These are phyloP conservation scores for Halisarca cf. caerulea DNA, from an alignment of 37 sponge, comb jelly and placozoan species.

Conservation along the genomic window DNA sequence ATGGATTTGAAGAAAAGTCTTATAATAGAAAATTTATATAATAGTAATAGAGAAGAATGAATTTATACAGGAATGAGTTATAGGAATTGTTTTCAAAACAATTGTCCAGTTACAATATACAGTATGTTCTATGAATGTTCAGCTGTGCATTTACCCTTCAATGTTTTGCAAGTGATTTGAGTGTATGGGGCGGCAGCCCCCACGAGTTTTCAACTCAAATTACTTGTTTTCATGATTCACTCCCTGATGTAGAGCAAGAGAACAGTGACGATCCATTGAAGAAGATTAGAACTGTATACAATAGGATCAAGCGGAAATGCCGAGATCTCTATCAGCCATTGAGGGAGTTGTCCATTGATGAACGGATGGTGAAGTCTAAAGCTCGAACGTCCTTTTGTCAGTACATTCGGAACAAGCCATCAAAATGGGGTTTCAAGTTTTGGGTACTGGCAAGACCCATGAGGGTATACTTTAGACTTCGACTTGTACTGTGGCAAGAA, in stretches of 20 bases:
- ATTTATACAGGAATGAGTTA: too few species aligned
- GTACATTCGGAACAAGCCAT: background rate
- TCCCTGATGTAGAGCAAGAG: background rate
- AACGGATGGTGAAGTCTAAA: background rate
- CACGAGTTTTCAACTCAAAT: too few species aligned
- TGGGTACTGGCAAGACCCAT: too few species aligned
- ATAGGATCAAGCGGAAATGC: background rate
- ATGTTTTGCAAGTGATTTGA: too few species aligned
- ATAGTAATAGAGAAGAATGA: too few species aligned
- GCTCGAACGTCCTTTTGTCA: background rate
- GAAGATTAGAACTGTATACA: background rate
- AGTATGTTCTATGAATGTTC: too few species aligned
- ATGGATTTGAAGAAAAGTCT: too few species aligned
- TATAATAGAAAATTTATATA: too few species aligned
- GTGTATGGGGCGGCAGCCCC: too few species aligned
- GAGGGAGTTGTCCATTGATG: background rate
- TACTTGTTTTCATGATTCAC: background rate
- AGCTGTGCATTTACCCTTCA: too few species aligned
- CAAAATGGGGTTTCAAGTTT: background rate
- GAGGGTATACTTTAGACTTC: background rate
- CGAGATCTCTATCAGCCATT: background rate
- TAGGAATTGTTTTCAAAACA: too few species aligned
- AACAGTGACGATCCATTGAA: background rate
- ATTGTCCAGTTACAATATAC: too few species aligned
- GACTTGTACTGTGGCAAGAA: background rate